These are phyloP conservation scores for Drosophila longiperda DNA, from an alignment of 2,888 invertebrate genomes.

Conservation along the genomic window DNA sequence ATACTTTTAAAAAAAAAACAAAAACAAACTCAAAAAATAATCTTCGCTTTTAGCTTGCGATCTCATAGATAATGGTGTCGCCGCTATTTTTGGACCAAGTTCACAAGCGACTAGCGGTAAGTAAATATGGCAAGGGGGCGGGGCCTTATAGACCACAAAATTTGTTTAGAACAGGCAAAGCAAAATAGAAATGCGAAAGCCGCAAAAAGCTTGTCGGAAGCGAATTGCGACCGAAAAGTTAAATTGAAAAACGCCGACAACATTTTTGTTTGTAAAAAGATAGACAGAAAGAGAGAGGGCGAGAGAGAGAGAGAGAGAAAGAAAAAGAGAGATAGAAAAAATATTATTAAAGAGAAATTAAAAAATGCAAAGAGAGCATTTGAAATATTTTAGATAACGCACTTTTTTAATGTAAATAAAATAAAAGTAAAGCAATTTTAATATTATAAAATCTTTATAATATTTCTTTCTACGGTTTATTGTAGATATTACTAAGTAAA, in stretches of 20 bases:
- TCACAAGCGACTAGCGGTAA: constrained; percentile 83
- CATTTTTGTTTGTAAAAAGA: constrained; percentile 61
- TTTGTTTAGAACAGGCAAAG: constrained; percentile 62
- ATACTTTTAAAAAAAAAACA: not conserved
- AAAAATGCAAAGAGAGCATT: not conserved
- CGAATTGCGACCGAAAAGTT: constrained; percentile 29
- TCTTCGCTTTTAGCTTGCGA: constrained; percentile 87
- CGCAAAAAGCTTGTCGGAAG: constrained; percentile 19
- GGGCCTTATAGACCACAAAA: not conserved
- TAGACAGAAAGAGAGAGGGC: constrained; percentile 20
- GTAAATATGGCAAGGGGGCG: constrained; percentile 23
- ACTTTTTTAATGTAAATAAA: not conserved
- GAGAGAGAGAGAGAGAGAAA: rapidly evolving
- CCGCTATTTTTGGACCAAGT: constrained; percentile 90
- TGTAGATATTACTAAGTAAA: not conserved
- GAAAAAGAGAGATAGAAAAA: not conserved
- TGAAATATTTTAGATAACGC: not conserved
- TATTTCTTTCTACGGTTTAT: not conserved
- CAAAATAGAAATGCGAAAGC: constrained; percentile 56
- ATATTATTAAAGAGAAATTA: no score
- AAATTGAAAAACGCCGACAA: constrained; percentile 3
- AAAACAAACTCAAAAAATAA: not conserved
- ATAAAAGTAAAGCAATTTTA: not conserved
- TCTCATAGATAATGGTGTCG: constrained; percentile 88
- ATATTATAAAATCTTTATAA: rapidly evolving